Evolutionary conservation across 1,140 invertebrate species (phyloP), one percentile per base, ranked within the genome.

Genomic region (Cydia splendana): DNA sequence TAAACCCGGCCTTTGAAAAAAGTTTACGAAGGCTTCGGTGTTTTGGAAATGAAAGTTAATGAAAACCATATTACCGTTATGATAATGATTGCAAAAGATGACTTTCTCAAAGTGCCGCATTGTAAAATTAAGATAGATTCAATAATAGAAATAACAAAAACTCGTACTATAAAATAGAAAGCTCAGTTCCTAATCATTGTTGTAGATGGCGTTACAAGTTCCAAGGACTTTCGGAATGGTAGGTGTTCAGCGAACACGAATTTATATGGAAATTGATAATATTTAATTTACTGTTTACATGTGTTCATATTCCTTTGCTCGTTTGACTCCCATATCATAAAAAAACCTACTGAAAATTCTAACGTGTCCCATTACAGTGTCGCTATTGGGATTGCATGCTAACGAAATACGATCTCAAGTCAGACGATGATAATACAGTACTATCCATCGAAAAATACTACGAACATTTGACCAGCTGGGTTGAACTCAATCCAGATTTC

Each of bases 381-480:
- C 28, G 77, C 1, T 76, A 84, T 73, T 91, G 87, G 88, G 42
- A 62, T 10, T 91, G 89, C 76, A 71, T 89, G 18, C 74, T 89
- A 20, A 74, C 77, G 10, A 84, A 87, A 79, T 90, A 90, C 65
- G 24, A 74, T 57, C 62, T 90, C 2, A n/a, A 87, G 13, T 74
- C 79, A 38, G 4, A 13, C 2, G 75, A 84, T 1, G 80, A 79
- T 9, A 45, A 57, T 2, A n/a, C 3, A 57, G 4, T 73, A 18
- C 20, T 88, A 7, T 84, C 83, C 38, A 77, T 84, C 2, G 81
- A 82, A 0, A 87, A 86, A 79, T 88, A 84, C 74, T 87, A 76
- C 24, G 48, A 42, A 0, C 84, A 89, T 76, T 78, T 91, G 0
- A 85, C 88, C 38, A 82, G 78, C 45, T 91, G 89, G 88, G 78